Evolutionary conservation across 1,140 invertebrate genomes (phyloP), one percentile per base, ranked within the genome.

Genomic region (Drosophila biarmipes): DNA sequence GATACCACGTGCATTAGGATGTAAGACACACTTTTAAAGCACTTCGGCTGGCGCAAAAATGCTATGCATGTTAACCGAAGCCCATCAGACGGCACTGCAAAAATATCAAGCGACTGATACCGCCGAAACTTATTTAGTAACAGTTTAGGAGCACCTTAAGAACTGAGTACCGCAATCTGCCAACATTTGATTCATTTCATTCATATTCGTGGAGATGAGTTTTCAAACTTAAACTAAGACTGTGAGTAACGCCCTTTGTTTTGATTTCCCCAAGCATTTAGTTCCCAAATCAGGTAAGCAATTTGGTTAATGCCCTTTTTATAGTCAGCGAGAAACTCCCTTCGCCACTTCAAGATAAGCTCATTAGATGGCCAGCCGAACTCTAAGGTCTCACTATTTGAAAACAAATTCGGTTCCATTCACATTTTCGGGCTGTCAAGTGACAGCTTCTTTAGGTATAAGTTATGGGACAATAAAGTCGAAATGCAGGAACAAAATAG

Each of bases 381-480:
- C 55, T 49, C 35, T 40, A 42, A 38, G 15, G 40, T 27, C 4
- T 29, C 40, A 27, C 48, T 12, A 67, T 69, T 54, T 37, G 48
- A 66, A 67, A 54, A 31, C 61, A 53, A 74, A 35, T 46, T 48
- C 49, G 55, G 10, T 45, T 72, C 76, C 81, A 86, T 87, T 86
- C 78, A 87, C 78, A 75, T 68, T 43, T 68, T 69, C 14, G 38
- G 34, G 46, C 78, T 81, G 78, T 86, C 81, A 78, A 57, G 64
- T 76, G 59, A 89, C 78, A 78, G 82, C 82, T 89, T 89, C 77
- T 89, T 69, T 86, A 86, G 89, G 84, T 76, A 56, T 59, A 86
- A 86, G 87, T 89, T 89, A 86, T 89, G 84, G 29, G 43, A 46
- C 58, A 55, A 61, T 43, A 55, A 61, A 46, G 53, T 51, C 17